Evolutionary conservation across 2,888 invertebrate species (phyloP), one percentile per base, ranked within the genome.

Genomic region (Anticlea derivata): DNA sequence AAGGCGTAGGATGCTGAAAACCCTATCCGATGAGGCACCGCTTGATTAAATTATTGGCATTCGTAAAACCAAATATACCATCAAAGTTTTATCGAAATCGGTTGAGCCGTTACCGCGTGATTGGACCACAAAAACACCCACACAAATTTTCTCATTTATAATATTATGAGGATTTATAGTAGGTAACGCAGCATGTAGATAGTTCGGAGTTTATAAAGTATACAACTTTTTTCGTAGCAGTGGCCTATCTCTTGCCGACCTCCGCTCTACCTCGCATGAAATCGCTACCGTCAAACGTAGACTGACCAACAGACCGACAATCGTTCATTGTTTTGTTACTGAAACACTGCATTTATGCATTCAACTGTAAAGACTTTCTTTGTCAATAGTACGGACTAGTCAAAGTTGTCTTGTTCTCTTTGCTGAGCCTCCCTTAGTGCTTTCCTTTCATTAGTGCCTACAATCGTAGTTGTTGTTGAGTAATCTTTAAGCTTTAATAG

Each of bases 241-340:
- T 44, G 48, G 44, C 3, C 43, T 26, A 48, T 39, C 40, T 40
- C 5, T 35, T 6, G 7, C 7, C 20, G 13, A 12, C 0, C 34
- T 39, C 23, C 2, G 17, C 17, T 17, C 22, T 13, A 8, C 7
- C 17, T 22, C 44, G 17, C 30, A 34, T 44, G 33, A 44, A 49
- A 44, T 39, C 48, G 44, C 44, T 40, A 45, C 48, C 44, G 53
- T 39, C 52, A 53, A 24, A 31, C 26, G 26, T 39, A 39, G 51
- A 40, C 51, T 41, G 48, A 48, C 48, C 48, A 30, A 39, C 41
- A 37, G 33, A 30, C 55, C 58, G 60, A 73, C 71, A 71, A 67
- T 68, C 60, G 57, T 30, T 62, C 68, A 68, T 70, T 69, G 70
- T 70, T 62, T 47, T 55, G 55, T 49, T 24, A 45, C 60, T 68